Evolutionary conservation across 2,797 vertebrate species (phyloP).

Genomic region (Anguilla megastoma): DNA sequence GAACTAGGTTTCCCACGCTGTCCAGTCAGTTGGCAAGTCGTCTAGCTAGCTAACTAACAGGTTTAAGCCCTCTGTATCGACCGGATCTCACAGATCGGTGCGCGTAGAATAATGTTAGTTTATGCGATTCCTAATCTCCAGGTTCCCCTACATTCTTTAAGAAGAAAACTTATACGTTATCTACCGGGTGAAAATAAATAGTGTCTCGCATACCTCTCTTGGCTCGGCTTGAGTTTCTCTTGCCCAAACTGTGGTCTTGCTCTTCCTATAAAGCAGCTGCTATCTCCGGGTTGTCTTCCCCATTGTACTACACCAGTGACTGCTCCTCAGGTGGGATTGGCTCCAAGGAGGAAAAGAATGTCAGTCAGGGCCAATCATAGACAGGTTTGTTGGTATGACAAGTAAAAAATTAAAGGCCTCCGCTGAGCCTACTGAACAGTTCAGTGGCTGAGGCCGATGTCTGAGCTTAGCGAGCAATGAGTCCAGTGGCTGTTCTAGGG

Average conservation of each 20-base stretch:
- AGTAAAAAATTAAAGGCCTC: conserved; percentile 63
- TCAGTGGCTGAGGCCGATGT: too few species aligned
- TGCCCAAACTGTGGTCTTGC: conserved; percentile 83
- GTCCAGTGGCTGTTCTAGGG: too few species aligned
- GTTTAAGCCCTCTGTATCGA: background rate
- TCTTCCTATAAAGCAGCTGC: conserved; percentile 96
- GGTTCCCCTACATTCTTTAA: background rate
- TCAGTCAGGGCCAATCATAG: conserved; percentile 78
- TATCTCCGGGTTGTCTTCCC: conserved; percentile 97
- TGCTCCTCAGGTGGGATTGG: conserved; percentile 91
- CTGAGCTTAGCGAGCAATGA: too few species aligned
- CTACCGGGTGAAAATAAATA: background rate
- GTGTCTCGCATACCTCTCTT: conserved; percentile 84
- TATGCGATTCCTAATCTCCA: background rate
- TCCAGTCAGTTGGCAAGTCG: background rate
- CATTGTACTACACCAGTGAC: conserved; percentile 94
- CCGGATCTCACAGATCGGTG: background rate
- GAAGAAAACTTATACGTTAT: background rate
- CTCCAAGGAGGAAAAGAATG: conserved; percentile 75
- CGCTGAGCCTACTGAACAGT: conserved; percentile 29
- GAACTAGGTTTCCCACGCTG: background rate
- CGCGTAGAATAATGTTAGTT: background rate
- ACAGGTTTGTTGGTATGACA: conserved; percentile 68
- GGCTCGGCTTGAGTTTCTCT: conserved; percentile 80
- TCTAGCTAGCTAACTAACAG: background rate